These are phyloP conservation scores for Harpagoxenus sublaevis DNA, from an alignment of 2,888 invertebrate species.

Conservation along the genomic window DNA sequence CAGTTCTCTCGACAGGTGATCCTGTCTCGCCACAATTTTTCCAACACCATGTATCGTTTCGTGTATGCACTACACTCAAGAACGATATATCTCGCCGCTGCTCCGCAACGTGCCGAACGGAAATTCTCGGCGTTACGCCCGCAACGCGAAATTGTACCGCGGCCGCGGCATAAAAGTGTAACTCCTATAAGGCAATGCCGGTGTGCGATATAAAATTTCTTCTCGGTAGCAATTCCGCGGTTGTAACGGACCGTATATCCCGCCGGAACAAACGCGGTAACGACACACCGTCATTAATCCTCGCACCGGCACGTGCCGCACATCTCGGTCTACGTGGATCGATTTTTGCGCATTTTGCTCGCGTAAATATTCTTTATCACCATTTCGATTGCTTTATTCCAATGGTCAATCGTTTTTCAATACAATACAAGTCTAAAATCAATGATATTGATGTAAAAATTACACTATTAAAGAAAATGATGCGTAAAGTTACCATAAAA, in stretches of 20 bases:
- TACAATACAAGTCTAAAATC: not conserved
- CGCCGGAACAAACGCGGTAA: conserved; percentile 21
- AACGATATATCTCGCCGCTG: conserved; percentile 35
- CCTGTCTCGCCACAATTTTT: conserved; percentile 15
- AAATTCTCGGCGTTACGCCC: conserved; percentile 59
- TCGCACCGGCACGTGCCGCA: conserved; percentile 43
- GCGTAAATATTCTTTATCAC: conserved; percentile 50
- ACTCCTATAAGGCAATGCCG: conserved; percentile 59
- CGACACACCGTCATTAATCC: conserved; percentile 57
- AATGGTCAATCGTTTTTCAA: not conserved
- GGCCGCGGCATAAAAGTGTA: conserved; percentile 64
- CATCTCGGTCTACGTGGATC: conserved; percentile 34
- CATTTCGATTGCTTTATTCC: conserved; percentile 7
- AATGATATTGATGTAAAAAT: not conserved
- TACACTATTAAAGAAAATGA: not conserved
- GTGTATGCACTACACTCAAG: conserved; percentile 10
- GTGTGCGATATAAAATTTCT: conserved; percentile 59
- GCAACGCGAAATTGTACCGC: conserved; percentile 64
- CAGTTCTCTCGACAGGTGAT: conserved; percentile 20
- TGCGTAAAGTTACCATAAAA: not conserved
- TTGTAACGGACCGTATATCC: conserved; percentile 40
- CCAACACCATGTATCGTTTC: not conserved
- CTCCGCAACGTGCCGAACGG: conserved; percentile 34
- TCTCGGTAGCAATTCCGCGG: conserved; percentile 43
- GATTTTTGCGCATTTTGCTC: conserved; percentile 28